Evolutionary conservation across 2,113 vertebrate species (phyloP).

Genomic region (Saccopteryx bilineata): DNA sequence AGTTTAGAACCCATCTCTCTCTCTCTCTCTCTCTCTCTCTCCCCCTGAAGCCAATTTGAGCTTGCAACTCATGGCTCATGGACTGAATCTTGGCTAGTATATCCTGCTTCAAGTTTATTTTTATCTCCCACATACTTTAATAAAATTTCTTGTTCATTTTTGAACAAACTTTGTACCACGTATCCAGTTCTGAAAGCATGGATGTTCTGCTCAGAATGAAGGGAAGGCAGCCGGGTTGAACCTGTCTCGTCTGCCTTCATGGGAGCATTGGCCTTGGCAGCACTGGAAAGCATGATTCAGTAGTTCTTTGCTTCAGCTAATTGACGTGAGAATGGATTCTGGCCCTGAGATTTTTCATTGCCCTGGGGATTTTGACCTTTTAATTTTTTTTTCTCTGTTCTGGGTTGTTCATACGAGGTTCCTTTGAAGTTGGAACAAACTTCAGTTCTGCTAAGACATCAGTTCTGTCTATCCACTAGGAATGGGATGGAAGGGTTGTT

Average conservation of each 20-base stretch:
- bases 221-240: not conserved
- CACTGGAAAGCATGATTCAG: not conserved
- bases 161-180: not conserved
- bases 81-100: not conserved
- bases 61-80: no score
- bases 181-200: not conserved
- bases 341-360: conserved; percentile 64
- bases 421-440: conserved; percentile 34
- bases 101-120: not conserved
- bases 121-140: not conserved
- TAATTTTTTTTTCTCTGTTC: conserved; percentile 39
- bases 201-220: not conserved
- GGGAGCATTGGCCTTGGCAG: not conserved
- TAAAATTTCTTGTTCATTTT: not conserved
- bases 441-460: not conserved
- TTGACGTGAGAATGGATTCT: conserved; percentile 49
- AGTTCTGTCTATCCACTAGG: not conserved
- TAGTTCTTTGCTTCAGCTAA: not conserved
- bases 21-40: not conserved
- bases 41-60: not conserved
- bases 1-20: not conserved
- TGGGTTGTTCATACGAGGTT: conserved; percentile 31
- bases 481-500: not conserved
- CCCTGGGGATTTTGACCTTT: conserved; percentile 55
- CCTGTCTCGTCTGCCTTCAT: not conserved